Conservation (phyloP, 2,888 invertebrate genomes). For the Sicus ferrugineus region DNA sequence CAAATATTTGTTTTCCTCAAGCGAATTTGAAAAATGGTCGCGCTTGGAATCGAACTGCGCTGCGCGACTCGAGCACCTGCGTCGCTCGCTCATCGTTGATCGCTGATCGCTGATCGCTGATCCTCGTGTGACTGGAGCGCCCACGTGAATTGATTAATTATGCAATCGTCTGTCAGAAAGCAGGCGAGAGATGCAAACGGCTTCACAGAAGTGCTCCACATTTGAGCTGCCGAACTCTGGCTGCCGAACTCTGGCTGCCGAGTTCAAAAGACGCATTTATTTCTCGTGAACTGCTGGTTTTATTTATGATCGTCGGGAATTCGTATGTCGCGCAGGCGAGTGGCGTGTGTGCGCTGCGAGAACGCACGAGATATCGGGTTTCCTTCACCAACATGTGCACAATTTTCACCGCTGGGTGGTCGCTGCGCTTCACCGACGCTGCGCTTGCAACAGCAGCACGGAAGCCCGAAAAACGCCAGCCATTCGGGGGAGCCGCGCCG, state of each 20-base stretch:
- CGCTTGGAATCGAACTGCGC: too few relatives aligned
- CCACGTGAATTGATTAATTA: constrained; percentile 24
- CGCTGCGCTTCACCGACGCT: constrained; percentile 12
- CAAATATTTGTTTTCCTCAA: constrained; percentile 37
- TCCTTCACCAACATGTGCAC: constrained; percentile 26
- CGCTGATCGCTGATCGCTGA: not conserved
- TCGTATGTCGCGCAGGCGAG: constrained; percentile 22
- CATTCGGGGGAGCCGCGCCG: not conserved
- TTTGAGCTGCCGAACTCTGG: not conserved
- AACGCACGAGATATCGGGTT: constrained; percentile 14
- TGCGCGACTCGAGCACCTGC: constrained; percentile 18
- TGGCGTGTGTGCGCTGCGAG: not conserved
- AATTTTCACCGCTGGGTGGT: constrained; percentile 28
- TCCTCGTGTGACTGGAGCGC: not conserved
- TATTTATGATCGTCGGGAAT: constrained; percentile 27
- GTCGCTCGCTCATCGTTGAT: too few relatives aligned
- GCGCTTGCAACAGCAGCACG: not conserved
- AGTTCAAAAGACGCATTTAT: constrained; percentile 30
- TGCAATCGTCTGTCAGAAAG: constrained; percentile 5
- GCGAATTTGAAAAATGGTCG: constrained; percentile 36
- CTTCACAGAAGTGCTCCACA: not conserved
- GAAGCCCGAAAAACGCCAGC: not conserved
- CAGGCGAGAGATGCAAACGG: too few relatives aligned
- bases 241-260: not conserved
- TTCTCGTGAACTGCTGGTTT: constrained; percentile 16